Evolutionary conservation across 1,140 invertebrate species (phyloP).

Genomic region (Solenopsis invicta): DNA sequence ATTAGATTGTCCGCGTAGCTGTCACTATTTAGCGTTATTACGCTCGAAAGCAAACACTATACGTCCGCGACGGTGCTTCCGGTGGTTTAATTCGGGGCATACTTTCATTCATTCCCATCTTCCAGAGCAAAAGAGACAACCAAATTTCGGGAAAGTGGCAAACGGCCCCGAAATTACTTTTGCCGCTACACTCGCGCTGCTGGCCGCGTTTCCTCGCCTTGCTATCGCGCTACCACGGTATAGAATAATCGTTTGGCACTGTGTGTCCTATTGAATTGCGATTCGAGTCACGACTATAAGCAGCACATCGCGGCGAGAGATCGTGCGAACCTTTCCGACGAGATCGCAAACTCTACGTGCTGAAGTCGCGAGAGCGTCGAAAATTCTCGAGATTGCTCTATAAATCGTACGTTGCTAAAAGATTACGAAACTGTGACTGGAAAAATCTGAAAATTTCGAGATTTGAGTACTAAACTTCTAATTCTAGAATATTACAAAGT

Average conservation of each 20-base stretch:
- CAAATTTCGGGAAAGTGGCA: constrained; percentile 46
- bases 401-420: background rate
- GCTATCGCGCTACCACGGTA: constrained; percentile 2
- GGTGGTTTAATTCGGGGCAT: constrained; percentile 45
- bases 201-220: constrained; percentile 6
- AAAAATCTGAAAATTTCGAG: background rate
- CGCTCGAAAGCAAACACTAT: constrained; percentile 27
- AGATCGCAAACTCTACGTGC: background rate
- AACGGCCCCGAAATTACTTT: constrained; percentile 33
- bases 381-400: background rate
- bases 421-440: background rate
- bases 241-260: constrained; percentile 57
- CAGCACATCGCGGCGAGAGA: background rate
- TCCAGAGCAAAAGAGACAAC: background rate
- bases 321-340: constrained; percentile 17
- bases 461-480: background rate
- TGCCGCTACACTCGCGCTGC: constrained; percentile 3
- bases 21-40: constrained; percentile 61
- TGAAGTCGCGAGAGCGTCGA: background rate
- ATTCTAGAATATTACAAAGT: background rate
- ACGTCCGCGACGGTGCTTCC: constrained; percentile 26
- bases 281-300: constrained; percentile 20
- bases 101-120: constrained; percentile 57
- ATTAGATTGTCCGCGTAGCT: constrained; percentile 55
- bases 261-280: constrained; percentile 33